Conservation (phyloP, 2,797 vertebrate genomes). For the Chaunax sp. region DNA sequence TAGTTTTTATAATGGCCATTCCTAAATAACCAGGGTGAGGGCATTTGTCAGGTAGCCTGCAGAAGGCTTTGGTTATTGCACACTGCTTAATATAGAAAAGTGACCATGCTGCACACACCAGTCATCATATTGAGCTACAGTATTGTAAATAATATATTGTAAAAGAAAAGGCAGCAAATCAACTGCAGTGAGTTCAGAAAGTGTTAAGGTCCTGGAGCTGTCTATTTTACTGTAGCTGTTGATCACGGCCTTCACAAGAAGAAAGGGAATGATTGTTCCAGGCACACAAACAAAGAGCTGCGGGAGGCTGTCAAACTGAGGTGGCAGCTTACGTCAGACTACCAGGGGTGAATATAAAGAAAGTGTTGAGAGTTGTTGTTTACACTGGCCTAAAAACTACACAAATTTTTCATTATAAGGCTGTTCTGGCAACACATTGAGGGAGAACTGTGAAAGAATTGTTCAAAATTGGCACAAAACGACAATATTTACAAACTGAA, state of each 20-base stretch:
- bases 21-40: conserved; percentile 24
- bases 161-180: conserved; percentile 69
- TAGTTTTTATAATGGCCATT: conserved; percentile 12
- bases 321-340: conserved; percentile 82
- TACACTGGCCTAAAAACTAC: conserved; percentile 28
- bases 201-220: conserved; percentile 79
- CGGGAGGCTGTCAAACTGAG: conserved; percentile 76
- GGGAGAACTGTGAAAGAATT: conserved; percentile 18
- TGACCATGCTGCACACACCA: conserved; percentile 40
- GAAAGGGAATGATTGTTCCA: conserved; percentile 77
- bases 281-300: conserved; percentile 69
- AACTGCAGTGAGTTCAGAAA: conserved; percentile 73
- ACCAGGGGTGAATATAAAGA: conserved; percentile 59
- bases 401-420: conserved; percentile 25
- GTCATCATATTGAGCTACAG: conserved; percentile 66
- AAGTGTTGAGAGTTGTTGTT: conserved; percentile 56
- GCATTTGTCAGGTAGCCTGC: conserved; percentile 33
- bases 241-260: conserved; percentile 71
- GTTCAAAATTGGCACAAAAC: neutral
- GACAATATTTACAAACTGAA: neutral
- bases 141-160: conserved; percentile 57
- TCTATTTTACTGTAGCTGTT: conserved; percentile 62
- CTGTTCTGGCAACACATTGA: conserved; percentile 11
- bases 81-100: conserved; percentile 55
- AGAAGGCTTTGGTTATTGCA: conserved; percentile 41